Evolutionary conservation across 2,888 invertebrate genomes (phyloP), one percentile per base, ranked within the genome.

Genomic region (Cryptus armator): DNA sequence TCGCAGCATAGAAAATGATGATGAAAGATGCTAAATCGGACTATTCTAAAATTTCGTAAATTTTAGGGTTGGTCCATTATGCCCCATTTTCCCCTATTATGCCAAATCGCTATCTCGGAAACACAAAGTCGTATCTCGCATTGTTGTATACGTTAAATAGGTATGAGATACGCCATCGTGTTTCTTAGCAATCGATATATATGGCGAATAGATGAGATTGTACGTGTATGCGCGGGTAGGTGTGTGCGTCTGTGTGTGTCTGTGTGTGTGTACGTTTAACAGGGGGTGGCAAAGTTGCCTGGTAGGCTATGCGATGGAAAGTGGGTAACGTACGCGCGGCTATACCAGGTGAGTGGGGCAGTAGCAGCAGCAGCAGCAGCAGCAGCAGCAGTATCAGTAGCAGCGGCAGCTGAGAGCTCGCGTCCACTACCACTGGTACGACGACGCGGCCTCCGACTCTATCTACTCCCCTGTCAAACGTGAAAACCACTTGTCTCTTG

Each of bases 401-500:
- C 37, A 19, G 16, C 59, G 44, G 29, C 74, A 74, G 64, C 75
- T 66, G 66, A 76, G 64, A 64, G 66, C 66, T 37, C 62, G 79
- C 70, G 51, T 80, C 71, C 76, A 80, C 80, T 67, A 66, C 79
- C 71, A 80, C 83, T 64, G 66, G 53, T 37, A 59, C 79, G 64
- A 59, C 79, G 44, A 12, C 62, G 70, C 74, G 72, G 77, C 67
- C 79, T 75, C 79, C 71, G 29, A 88, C 88, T 89, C 48, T 12
- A 12, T 3, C 59, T 29, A 59, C 59, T 24, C 89, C 91, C 89
- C 89, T 87, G 90, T 88, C 88, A 89, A 91, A 91, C 88, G 91
- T 86, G 89, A 88, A 90, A 91, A 91, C 88, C 90, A 90, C 90
- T 90, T 89, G 91, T 90, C 88, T 87, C 83, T 81, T 84, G 79